These are phyloP conservation scores for Psettodes erumei DNA, from an alignment of 2,113 vertebrate genomes.

Conservation along the genomic window DNA sequence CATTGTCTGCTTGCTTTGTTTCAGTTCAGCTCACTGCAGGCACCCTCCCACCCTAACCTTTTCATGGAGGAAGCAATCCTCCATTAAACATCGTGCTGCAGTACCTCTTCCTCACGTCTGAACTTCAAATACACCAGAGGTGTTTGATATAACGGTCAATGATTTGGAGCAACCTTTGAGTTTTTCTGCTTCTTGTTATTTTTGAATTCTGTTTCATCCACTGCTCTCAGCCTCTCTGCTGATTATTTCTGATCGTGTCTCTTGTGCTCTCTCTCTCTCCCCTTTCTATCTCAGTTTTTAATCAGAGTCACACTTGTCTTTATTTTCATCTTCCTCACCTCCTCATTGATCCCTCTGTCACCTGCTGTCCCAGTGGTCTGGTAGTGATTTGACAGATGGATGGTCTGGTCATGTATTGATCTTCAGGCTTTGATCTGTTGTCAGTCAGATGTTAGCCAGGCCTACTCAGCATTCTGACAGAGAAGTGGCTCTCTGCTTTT, in stretches of 20 bases:
- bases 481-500: background rate
- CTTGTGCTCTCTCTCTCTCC: background rate
- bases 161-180: background rate
- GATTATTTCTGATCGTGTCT: background rate
- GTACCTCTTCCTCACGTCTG: background rate
- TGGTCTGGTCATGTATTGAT: slow-evolving; percentile 28
- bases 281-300: background rate
- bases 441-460: slow-evolving; percentile 35
- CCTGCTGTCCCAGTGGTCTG: slow-evolving; percentile 18
- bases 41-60: slow-evolving; percentile 23
- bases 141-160: background rate
- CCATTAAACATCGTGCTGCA: slow-evolving; percentile 4
- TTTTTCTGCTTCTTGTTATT: background rate
- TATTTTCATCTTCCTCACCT: slow-evolving; percentile 3
- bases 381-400: slow-evolving; percentile 39
- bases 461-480: slow-evolving; percentile 40
- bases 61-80: slow-evolving; percentile 39
- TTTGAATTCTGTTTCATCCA: background rate
- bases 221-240: background rate
- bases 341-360: slow-evolving; percentile 37
- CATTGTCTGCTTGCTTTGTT: slow-evolving; percentile 47
- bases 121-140: background rate
- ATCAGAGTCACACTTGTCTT: slow-evolving; percentile 14
- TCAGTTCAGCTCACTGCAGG: slow-evolving; percentile 26
- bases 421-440: slow-evolving; percentile 41